Evolutionary conservation across 2,888 invertebrate species (phyloP), one percentile per base, ranked within the genome.

Genomic region (Pyrocoelia pectoralis): DNA sequence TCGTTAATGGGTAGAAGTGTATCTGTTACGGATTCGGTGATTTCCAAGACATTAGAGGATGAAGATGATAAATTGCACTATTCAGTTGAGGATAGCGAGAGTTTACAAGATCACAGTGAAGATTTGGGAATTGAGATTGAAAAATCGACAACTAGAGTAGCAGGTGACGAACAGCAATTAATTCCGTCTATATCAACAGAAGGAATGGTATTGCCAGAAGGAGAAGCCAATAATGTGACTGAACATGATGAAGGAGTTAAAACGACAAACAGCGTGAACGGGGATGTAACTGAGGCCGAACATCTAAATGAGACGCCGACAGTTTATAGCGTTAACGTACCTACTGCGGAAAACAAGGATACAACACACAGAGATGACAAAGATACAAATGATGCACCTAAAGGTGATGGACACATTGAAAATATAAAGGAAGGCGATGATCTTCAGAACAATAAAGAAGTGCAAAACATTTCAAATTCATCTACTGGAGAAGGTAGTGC

Each of bases 1-100:
- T n/a, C 17, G 1, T 5, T 17, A 24, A 2, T 50, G 13, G 24
- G n/a, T 2, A 60, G 38, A 17, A 54, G 53, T 19, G 1, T 40
- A 15, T 60, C 60, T 12, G 49, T 60, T 14, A 50, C 54, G 1
- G 54, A 54, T 43, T 60, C 60, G 9, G 54, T 24, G 6, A 49
- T 60, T 15, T 60, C 60, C 5, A 54, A 60, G 48, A 54, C 60
- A n/a, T 40, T 49, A 50, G 60, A 60, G 4, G 54, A 60, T 0
- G 55, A 60, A 14, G 54, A 54, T 1, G 54, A 60, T 5, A 54
- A 55, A 33, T 1, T 49, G 9, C 8, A 13, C 12, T 12, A 41
- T 19, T 28, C 33, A 17, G 48, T 18, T 19, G 59, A 53, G 33
- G 53, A 38, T 13, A 24, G n/a, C n/a, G 53, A 17, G 18, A 52